Percentiles rank a stretch among this genome's conserved stretches.
phyloP scores from a whole-genome alignment of 2,113 vertebrate species.

The Petrocephalus zakoni region DNA sequence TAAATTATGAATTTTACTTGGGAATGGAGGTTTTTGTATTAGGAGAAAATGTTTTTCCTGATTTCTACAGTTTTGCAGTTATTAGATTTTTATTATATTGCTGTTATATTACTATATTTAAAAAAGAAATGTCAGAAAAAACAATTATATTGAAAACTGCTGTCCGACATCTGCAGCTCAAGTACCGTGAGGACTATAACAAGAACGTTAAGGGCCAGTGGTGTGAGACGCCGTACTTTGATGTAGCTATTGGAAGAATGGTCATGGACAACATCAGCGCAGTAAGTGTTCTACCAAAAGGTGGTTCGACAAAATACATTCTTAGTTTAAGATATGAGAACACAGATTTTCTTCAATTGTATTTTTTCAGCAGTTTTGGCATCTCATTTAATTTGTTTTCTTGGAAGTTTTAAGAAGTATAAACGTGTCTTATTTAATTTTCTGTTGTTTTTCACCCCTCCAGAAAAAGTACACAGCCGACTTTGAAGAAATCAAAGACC shows the following conservation, averaged over 20 bases:
- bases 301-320: background rate
- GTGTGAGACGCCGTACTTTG: slow-evolving; percentile 95
- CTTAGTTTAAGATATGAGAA: background rate
- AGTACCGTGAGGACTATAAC: slow-evolving; percentile 88
- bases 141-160: background rate
- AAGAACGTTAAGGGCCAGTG: slow-evolving; percentile 89
- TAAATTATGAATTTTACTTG: background rate
- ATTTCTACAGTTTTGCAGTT: background rate
- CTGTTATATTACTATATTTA: no score
- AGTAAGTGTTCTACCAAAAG: slow-evolving; percentile 58
- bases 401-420: background rate
- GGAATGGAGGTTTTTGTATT: background rate
- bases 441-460: background rate
- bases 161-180: slow-evolving; percentile 57
- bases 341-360: background rate
- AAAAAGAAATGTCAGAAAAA: background rate
- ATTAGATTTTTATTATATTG: background rate
- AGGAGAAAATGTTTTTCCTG: background rate
- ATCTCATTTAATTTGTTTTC: background rate
- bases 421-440: background rate
- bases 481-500: slow-evolving; percentile 83
- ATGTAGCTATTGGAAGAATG: slow-evolving; percentile 79
- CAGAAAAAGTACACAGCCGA: slow-evolving; percentile 88
- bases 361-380: background rate
- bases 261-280: slow-evolving; percentile 82